phyloP scores from a whole-genome alignment of 2,797 vertebrate genomes.

The Heteromormyrus szaboi region DNA sequence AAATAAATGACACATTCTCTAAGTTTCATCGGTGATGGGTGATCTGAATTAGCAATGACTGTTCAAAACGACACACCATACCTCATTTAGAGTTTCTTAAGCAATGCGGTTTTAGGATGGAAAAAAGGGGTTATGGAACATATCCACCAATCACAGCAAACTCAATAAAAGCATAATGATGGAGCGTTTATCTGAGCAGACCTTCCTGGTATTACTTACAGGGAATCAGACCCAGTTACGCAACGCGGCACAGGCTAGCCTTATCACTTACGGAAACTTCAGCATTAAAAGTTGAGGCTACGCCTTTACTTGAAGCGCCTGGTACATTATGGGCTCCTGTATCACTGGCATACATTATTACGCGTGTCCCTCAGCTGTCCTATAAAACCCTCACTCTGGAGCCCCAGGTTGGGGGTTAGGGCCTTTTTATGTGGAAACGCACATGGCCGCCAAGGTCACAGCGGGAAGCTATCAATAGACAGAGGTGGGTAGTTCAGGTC shows the following conservation, averaged over 20 bases:
- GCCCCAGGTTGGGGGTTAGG: neutral
- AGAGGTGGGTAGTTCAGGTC: neutral
- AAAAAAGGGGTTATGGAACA: neutral
- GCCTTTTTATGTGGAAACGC: neutral
- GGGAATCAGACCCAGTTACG: neutral
- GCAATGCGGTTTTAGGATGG: neutral
- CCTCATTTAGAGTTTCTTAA: neutral
- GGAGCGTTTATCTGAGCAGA: neutral
- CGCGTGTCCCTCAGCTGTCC: neutral
- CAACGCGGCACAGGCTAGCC: neutral
- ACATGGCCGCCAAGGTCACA: neutral
- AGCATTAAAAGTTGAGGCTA: neutral
- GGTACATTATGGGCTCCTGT: neutral
- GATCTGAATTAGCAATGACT: slow-evolving; percentile 46
- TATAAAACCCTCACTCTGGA: neutral
- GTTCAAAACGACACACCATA: neutral
- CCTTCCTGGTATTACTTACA: neutral
- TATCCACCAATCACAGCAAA: neutral
- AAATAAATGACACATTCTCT: neutral
- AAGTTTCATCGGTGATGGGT: slow-evolving; percentile 37
- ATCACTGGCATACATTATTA: neutral
- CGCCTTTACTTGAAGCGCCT: neutral
- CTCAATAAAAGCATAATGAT: neutral
- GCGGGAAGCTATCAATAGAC: neutral
- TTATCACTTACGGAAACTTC: neutral